A percentile compares a stretch with the other conserved stretches of the same genome.
Conservation (phyloP, 2,797 vertebrate species). For the Gymnothorax reevesii region DNA sequence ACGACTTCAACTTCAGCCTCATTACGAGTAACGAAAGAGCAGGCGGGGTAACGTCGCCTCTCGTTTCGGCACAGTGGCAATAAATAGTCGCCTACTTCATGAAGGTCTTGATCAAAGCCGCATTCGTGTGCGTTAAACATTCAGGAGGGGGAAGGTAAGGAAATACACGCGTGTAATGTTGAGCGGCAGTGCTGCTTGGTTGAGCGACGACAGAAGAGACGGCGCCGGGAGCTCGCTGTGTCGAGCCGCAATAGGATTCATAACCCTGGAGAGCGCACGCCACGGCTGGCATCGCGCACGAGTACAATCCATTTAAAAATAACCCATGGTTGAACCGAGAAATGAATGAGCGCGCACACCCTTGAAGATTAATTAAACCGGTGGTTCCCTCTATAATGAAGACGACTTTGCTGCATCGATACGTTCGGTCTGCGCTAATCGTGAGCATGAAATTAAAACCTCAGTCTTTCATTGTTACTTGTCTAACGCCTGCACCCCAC, state of each 20-base stretch:
- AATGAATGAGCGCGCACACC: constrained; percentile 7
- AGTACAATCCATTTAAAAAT: neutral
- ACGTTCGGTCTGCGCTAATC: neutral
- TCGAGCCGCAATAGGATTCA: neutral
- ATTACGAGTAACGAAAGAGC: neutral
- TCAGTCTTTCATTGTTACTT: neutral
- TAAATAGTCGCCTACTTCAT: neutral
- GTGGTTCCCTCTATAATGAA: neutral
- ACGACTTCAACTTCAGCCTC: constrained; percentile 12
- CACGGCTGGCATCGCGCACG: neutral
- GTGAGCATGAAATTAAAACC: constrained; percentile 11
- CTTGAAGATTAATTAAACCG: constrained; percentile 15
- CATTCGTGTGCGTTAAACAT: neutral
- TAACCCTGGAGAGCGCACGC: neutral
- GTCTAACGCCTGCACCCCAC: neutral
- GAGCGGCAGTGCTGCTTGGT: neutral
- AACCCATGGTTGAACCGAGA: neutral
- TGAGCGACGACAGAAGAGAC: neutral
- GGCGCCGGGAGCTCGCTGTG: neutral
- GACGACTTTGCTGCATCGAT: neutral
- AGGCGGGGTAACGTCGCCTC: neutral
- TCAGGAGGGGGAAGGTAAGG: neutral
- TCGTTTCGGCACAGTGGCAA: neutral
- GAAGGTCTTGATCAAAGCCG: neutral
- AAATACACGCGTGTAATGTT: neutral